phyloP scores from a whole-genome alignment of 2,888 invertebrate species.

The Meiosimyza platycephala region DNA sequence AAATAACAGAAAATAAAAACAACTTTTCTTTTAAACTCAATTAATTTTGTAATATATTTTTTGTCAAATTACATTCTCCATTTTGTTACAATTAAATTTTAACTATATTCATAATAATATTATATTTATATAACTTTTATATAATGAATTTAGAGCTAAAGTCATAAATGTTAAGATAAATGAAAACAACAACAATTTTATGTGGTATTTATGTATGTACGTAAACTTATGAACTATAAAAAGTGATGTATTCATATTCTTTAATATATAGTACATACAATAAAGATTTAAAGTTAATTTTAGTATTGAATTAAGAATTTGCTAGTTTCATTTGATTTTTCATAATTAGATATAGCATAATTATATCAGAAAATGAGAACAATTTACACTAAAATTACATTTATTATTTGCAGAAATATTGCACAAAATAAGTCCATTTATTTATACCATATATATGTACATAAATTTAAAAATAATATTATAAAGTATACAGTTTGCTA shows the following conservation, averaged over 20 bases:
- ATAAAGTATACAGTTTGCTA: not conserved
- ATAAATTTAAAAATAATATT: not conserved
- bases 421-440: not conserved
- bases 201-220: not conserved
- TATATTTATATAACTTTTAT: slow-evolving; percentile 35
- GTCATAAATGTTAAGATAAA: not conserved
- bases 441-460: not conserved
- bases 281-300: not conserved
- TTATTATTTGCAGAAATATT: not conserved
- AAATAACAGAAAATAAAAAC: not conserved
- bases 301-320: slow-evolving; percentile 4
- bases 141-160: not conserved
- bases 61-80: slow-evolving; percentile 41
- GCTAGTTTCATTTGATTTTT: not conserved
- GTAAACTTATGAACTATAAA: too few species aligned
- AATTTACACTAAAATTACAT: not conserved
- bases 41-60: slow-evolving; percentile 25
- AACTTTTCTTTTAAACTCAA: slow-evolving; percentile 27
- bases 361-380: not conserved
- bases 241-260: too few species aligned
- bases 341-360: not conserved
- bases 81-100: slow-evolving; percentile 33
- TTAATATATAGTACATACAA: too few species aligned
- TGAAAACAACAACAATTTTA: slow-evolving; percentile 20
- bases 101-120: slow-evolving; percentile 37